Evolutionary conservation across 2,113 vertebrate species (phyloP), one percentile per base, ranked within the genome.

Genomic region (Pardalotus punctatus): DNA sequence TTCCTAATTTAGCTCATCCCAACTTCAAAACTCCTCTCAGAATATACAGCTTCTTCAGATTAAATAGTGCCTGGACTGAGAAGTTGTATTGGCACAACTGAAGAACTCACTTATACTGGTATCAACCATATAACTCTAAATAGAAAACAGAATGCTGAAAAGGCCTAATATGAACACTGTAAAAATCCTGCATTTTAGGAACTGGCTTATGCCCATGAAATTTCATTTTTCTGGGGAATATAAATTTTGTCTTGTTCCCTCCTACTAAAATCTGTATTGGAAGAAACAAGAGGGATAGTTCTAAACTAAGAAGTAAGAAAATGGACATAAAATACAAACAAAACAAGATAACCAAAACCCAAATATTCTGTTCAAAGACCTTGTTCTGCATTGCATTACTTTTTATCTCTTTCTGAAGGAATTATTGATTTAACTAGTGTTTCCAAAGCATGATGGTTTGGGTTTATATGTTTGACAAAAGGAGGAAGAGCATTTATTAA

Each of bases 221-320:
- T 61, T 62, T 23, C 11, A 3, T 42, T 77, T n/a, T 48, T 23
- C 1, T 0, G 3, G 4, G 0, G 5, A 31, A 45, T 40, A n/a
- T 12, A 60, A 31, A 36, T 33, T 60, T 47, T 78, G 35, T 42
- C 33, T 47, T 51, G 8, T 12, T 48, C 24, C 57, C 31, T 74
- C 15, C 33, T 47, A 35, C 16, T 51, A 73, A 71, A 74, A 54
- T 18, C 17, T 47, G 36, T 29, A 10, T 14, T 77, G 20, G 21
- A 87, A 89, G n/a, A 77, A 86, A 70, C 18, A 80, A 22, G 6
- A 57, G 8, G 18, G 74, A 38, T 18, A 70, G 24, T 29, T 81
- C 35, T 81, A 83, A 89, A 51, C 31, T 43, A 74, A 60, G 17
- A 54, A 77, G 17, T 8, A 43, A 38, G 25, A 48, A 28, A 74